Evolutionary conservation across 2,888 invertebrate species (phyloP).

Genomic region (Synanthedon tipuliformis): DNA sequence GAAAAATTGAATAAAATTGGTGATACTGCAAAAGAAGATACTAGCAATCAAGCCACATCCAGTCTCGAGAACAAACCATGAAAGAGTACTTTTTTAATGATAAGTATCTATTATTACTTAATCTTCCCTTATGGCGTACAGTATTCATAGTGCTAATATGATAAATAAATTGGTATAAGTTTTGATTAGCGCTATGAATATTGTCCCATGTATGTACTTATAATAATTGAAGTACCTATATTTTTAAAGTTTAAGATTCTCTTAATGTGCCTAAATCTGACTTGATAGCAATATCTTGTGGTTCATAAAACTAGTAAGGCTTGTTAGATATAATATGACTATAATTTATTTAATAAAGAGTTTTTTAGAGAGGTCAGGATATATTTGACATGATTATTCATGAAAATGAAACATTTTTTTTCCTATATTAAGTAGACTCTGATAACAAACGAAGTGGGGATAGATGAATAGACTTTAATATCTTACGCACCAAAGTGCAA

Average conservation of each 20-base stretch:
- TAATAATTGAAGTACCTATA: slow-evolving; percentile 25
- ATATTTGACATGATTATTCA: too few species aligned
- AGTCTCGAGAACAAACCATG: slow-evolving; percentile 47
- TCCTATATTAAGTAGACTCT: too few species aligned
- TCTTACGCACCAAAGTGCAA: too few species aligned
- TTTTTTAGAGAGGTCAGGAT: too few species aligned
- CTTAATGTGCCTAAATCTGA: slow-evolving; percentile 58
- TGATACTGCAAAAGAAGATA: slow-evolving; percentile 48
- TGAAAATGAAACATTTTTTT: too few species aligned
- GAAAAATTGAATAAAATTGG: slow-evolving; percentile 46
- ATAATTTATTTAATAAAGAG: too few species aligned
- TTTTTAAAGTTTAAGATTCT: slow-evolving; percentile 49
- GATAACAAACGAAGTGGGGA: too few species aligned
- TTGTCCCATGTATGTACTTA: slow-evolving; percentile 40
- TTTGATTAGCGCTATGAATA: too few species aligned
- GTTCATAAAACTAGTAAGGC: too few species aligned
- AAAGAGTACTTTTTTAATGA: slow-evolving; percentile 13
- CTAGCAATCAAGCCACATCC: slow-evolving; percentile 36
- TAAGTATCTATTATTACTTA: background rate
- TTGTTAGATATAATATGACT: too few species aligned
- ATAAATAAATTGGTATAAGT: slow-evolving; percentile 22
- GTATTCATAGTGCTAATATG: background rate
- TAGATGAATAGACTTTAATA: too few species aligned
- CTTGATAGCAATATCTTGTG: slow-evolving; percentile 38
- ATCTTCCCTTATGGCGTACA: background rate